Percentiles rank a stretch among this genome's conserved stretches.
Conservation (phyloP, 2,113 vertebrate genomes). For the Triplophysa siluroides region DNA sequence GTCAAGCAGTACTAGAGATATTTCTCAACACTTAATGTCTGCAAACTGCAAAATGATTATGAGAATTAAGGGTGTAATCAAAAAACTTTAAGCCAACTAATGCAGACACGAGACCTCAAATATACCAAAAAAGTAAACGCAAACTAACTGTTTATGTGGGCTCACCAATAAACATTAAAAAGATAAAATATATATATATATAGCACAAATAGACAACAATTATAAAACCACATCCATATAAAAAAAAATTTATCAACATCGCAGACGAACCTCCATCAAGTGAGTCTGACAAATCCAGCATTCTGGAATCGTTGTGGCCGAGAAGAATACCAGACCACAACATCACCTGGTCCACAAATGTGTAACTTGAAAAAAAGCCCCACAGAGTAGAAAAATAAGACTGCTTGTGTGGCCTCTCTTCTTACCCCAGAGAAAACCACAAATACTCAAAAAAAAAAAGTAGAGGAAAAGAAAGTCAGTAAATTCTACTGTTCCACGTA, state of each 20-base stretch:
- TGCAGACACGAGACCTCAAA: neutral
- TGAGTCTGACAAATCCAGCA: neutral
- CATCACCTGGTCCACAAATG: conserved; percentile 38
- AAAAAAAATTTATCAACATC: neutral
- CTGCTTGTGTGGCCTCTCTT: conserved; percentile 34
- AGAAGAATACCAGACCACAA: conserved; percentile 21
- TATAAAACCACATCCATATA: neutral
- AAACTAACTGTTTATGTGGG: too few relatives aligned
- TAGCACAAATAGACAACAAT: neutral
- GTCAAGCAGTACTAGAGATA: neutral
- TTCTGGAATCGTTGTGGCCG: conserved; percentile 1
- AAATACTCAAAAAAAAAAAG: conserved; percentile 14
- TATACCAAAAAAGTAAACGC: too few relatives aligned
- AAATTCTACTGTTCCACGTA: conserved; percentile 55
- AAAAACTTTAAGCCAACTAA: neutral
- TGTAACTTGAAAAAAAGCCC: conserved; percentile 10
- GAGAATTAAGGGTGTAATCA: neutral
- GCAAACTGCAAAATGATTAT: neutral
- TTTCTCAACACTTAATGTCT: neutral
- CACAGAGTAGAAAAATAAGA: conserved; percentile 7
- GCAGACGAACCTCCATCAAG: neutral
- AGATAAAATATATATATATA: neutral
- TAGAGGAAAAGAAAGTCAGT: conserved; percentile 44
- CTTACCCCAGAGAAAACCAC: conserved; percentile 36
- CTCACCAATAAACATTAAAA: too few relatives aligned